Conservation (phyloP, 2,797 vertebrate genomes). For the Chaetodon trifasciatus region DNA sequence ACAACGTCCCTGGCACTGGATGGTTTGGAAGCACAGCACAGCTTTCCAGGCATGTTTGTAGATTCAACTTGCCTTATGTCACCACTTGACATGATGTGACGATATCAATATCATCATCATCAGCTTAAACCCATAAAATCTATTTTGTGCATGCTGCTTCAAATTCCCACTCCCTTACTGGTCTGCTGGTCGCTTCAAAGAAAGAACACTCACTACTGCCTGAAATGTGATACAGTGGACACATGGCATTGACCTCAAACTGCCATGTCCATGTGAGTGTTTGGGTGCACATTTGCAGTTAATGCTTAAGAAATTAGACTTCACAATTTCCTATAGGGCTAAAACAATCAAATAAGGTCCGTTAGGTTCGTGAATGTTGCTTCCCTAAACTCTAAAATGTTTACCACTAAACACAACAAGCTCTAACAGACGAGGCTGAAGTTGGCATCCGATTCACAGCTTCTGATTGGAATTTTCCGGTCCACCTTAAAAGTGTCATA, state of each 20-base stretch:
- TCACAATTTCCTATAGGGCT: not conserved
- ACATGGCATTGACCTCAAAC: slow-evolving; percentile 46
- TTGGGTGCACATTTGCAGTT: slow-evolving; percentile 2
- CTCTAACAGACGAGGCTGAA: no score
- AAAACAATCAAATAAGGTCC: not conserved
- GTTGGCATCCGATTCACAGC: no score
- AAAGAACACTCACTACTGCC: slow-evolving; percentile 17
- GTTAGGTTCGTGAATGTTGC: not conserved
- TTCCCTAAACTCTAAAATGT: no score
- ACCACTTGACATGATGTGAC: slow-evolving; percentile 1
- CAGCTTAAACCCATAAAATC: not conserved
- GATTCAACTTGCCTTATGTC: slow-evolving; percentile 20
- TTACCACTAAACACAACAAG: not conserved
- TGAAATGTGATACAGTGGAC: slow-evolving; percentile 42
- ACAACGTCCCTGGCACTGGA: slow-evolving; percentile 39
- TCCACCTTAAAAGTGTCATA: no score
- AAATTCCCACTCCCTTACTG: slow-evolving; percentile 3
- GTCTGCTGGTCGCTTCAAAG: not conserved
- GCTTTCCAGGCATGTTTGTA: not conserved
- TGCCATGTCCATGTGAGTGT: slow-evolving; percentile 21
- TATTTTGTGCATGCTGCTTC: not conserved
- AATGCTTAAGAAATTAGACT: slow-evolving; percentile 10
- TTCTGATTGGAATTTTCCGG: no score
- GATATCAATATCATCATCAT: slow-evolving; percentile 16
- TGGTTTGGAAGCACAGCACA: not conserved